Percentiles rank a stretch among this genome's conserved stretches.
phyloP scores from a whole-genome alignment of 2,797 vertebrate genomes.

The Halcyon chelicuti region DNA sequence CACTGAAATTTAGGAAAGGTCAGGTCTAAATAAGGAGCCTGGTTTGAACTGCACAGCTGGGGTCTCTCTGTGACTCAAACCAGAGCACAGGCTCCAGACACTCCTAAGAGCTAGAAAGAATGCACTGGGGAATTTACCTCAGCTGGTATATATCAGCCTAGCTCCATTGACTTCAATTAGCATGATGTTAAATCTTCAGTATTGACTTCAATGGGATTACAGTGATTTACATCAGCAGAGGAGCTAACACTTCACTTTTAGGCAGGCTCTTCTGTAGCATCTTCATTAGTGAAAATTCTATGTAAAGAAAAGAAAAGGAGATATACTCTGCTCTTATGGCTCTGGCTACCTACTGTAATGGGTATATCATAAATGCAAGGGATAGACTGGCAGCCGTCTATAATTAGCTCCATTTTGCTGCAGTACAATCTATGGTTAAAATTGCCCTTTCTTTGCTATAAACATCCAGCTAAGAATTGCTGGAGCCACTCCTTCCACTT shows the following conservation, averaged over 20 bases:
- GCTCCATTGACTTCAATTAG: slow-evolving; percentile 71
- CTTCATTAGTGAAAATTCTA: slow-evolving; percentile 29
- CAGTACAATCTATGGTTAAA: slow-evolving; percentile 15
- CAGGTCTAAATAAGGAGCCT: slow-evolving; percentile 43
- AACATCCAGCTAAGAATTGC: slow-evolving; percentile 51
- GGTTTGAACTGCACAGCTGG: slow-evolving; percentile 38
- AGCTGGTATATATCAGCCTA: slow-evolving; percentile 64
- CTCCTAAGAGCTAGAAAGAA: not conserved
- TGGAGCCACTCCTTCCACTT: slow-evolving; percentile 49
- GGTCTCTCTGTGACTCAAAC: slow-evolving; percentile 31
- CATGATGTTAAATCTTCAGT: slow-evolving; percentile 47
- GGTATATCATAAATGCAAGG: not conserved
- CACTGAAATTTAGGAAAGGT: slow-evolving; percentile 46
- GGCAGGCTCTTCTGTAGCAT: not conserved
- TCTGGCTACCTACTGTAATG: not conserved
- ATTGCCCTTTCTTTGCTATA: slow-evolving; percentile 30
- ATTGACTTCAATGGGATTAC: slow-evolving; percentile 69
- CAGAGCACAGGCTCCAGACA: not conserved
- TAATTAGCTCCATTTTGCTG: slow-evolving; percentile 35
- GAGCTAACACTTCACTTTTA: slow-evolving; percentile 32
- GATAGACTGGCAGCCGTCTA: not conserved
- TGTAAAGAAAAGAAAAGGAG: not conserved
- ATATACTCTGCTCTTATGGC: not conserved
- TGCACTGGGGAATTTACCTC: slow-evolving; percentile 57
- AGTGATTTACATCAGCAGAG: slow-evolving; percentile 59